phyloP scores from a whole-genome alignment of 2,888 invertebrate genomes.

The Aporophyla nigra region DNA sequence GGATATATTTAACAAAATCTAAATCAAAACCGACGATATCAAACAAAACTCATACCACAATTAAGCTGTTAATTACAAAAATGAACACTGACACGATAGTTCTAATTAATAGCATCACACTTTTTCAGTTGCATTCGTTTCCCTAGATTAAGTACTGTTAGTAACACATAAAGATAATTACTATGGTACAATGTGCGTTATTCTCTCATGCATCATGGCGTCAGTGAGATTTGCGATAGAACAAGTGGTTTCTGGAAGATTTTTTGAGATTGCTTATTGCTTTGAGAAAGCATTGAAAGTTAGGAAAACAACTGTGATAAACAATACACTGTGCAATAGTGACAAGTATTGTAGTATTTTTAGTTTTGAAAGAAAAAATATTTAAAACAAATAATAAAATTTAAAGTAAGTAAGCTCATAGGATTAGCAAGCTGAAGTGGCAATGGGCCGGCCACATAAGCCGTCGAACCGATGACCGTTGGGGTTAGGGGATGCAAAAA shows the following conservation, averaged over 20 bases:
- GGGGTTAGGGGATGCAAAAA: too few relatives aligned
- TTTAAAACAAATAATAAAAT: too few relatives aligned
- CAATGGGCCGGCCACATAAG: too few relatives aligned
- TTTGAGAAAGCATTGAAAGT: background rate
- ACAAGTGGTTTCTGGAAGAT: background rate
- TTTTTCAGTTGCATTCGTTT: conserved; percentile 45
- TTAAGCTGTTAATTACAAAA: conserved; percentile 37
- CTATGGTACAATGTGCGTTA: conserved; percentile 26
- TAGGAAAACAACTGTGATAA: too few relatives aligned
- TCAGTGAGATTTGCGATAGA: conserved; percentile 15
- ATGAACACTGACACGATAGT: conserved; percentile 14
- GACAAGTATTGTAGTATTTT: too few relatives aligned
- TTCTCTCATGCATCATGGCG: conserved; percentile 46
- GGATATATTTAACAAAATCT: background rate
- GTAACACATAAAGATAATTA: conserved; percentile 40
- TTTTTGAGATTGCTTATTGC: background rate
- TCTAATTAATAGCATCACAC: conserved; percentile 28
- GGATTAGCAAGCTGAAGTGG: too few relatives aligned
- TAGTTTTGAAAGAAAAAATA: too few relatives aligned
- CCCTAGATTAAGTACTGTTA: conserved; percentile 46
- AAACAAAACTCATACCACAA: conserved; percentile 10
- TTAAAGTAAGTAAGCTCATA: too few relatives aligned
- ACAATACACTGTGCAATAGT: too few relatives aligned
- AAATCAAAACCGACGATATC: conserved; percentile 16
- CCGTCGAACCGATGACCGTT: too few relatives aligned